Evolutionary conservation across 1,140 invertebrate species (phyloP).

Genomic region (Heterodera carotae): DNA sequence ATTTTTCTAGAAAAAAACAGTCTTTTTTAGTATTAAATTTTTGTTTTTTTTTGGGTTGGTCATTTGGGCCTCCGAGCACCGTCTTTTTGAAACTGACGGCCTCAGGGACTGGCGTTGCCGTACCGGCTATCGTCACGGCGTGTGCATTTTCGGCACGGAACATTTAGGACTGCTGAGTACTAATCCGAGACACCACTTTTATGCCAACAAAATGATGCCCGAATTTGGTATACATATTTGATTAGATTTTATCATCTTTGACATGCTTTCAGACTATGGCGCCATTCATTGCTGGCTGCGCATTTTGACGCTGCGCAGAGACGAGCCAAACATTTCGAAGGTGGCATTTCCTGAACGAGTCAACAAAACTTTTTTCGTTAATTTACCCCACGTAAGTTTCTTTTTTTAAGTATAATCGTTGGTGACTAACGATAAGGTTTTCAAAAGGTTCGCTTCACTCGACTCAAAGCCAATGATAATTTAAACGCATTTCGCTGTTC

Average conservation of each 20-base stretch:
- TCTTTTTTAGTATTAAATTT: background rate
- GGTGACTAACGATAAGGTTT: no score
- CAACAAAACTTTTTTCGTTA: conserved; percentile 10
- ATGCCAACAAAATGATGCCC: conserved; percentile 40
- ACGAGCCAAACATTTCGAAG: background rate
- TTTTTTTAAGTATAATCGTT: no score
- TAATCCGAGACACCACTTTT: conserved; percentile 26
- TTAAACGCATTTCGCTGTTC: no score
- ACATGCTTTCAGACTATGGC: no score
- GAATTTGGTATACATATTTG: background rate
- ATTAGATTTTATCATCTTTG: conserved; percentile 38
- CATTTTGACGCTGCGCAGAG: conserved; percentile 17
- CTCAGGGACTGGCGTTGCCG: conserved; percentile 20
- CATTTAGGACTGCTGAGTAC: conserved; percentile 29
- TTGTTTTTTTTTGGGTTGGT: no score
- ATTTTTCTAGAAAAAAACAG: background rate
- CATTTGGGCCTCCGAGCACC: no score
- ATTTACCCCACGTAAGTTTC: conserved; percentile 22
- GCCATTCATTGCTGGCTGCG: conserved; percentile 39
- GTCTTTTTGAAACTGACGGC: background rate
- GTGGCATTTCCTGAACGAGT: background rate
- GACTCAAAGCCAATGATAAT: no score
- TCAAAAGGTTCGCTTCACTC: no score
- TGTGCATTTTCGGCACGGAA: conserved; percentile 42
- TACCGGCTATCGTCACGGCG: conserved; percentile 30